A percentile compares a stretch with the other conserved stretches of the same genome.
phyloP scores from a whole-genome alignment of 1,140 invertebrate species.

The Drosophila ananassae region DNA sequence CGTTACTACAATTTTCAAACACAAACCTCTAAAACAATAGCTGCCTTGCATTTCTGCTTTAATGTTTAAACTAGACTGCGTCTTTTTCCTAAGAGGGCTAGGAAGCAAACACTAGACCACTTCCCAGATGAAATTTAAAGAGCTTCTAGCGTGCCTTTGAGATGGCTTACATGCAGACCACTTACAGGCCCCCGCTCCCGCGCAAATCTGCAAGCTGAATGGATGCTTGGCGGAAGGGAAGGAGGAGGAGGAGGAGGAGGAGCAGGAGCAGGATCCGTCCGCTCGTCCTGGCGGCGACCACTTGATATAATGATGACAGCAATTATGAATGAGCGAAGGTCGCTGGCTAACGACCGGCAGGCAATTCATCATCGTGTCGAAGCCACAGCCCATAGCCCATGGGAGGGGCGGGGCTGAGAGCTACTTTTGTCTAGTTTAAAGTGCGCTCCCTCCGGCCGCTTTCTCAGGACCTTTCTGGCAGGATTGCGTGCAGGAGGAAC shows the following conservation, averaged over 20 bases:
- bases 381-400: constrained; percentile 25
- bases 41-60: too few relatives aligned
- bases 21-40: too few relatives aligned
- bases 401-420: constrained; percentile 11
- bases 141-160: constrained; percentile 7
- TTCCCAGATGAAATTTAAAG: constrained; percentile 2
- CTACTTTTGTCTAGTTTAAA: constrained; percentile 53
- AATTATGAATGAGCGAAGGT: constrained; percentile 80
- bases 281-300: constrained; percentile 28
- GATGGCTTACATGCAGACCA: constrained; percentile 14
- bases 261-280: background rate
- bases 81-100: background rate
- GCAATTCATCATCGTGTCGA: constrained; percentile 72
- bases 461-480: constrained; percentile 10
- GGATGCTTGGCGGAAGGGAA: background rate
- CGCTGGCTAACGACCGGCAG: constrained; percentile 62
- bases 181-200: background rate
- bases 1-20: too few relatives aligned
- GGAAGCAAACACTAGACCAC: background rate
- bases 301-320: constrained; percentile 80
- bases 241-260: background rate
- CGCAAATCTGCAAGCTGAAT: constrained; percentile 14
- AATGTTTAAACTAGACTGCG: too few relatives aligned
- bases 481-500: constrained; percentile 54
- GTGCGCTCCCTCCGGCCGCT: constrained; percentile 11